Base-by-base conservation (phyloP, 2,797 vertebrate species). In the Merluccius polli region DNA sequence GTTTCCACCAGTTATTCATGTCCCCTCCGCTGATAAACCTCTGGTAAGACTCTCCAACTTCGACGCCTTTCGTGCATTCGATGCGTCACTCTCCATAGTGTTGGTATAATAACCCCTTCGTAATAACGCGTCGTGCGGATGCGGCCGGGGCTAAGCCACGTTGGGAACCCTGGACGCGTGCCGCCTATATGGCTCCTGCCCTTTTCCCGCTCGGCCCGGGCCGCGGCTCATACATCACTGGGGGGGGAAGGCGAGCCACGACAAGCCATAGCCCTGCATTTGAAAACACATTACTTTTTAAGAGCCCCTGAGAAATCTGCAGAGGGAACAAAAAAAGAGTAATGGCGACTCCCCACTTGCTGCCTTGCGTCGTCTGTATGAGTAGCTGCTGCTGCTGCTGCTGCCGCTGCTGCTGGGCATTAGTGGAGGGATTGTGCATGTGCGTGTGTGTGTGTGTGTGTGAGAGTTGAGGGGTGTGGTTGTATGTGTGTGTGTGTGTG, bases 211-310 rank as follows among this genome's bases (percentile, higher is more conserved):
- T 85, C 59, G 83, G 81, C 84, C 67, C 85, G 80, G 80, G 1
- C 52, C 21, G 21, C 52, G n/a, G 81, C 82, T 87, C 87, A 74
- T 89, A 88, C 80, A 88, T 90, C 85, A 90, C 77, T 77, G 75
- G 82, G 70, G 78, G 75, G 82, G 70, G 80, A 78, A 80, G 38
- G 38, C 38, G 11, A 41, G 10, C 13, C 77, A 65, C 75, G 83
- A 89, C 85, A 88, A 82, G 87, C 87, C 87, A 78, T 81, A 90
- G 89, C 84, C 82, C 86, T 78, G 84, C 85, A 82, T 88, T 89
- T 88, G 89, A 90, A 90, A 91, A 90, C 87, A 88, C 90, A 89
- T 91, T 88, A 88, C 86, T 87, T 90, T 89, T 90, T 87, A 91
- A 89, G 89, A 89, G 84, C 85, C 85, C 86, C 84, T 86, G 88